These are phyloP conservation scores for Lasaia peninsularis DNA, from an alignment of 1,140 invertebrate species.

Conservation along the genomic window DNA sequence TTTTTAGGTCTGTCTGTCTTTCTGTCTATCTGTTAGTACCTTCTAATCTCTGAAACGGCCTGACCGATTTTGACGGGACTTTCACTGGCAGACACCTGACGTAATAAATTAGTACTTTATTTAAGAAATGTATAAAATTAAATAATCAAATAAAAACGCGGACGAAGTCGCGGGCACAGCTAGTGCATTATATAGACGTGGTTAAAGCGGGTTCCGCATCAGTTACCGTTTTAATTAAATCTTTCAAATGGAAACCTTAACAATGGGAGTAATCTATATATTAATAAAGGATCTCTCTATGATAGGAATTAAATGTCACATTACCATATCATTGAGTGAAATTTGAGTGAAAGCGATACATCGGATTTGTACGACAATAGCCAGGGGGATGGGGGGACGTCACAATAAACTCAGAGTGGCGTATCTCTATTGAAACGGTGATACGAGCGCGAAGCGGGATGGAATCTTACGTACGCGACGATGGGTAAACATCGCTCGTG, in stretches of 20 bases:
- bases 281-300: conserved; percentile 44
- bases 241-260: conserved; percentile 14
- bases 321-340: conserved; percentile 61
- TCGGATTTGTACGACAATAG: conserved; percentile 65
- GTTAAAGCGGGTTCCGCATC: no score
- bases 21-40: no score
- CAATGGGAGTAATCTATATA: conserved; percentile 22
- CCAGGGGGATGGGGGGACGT: conserved; percentile 29
- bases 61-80: no score
- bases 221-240: no score
- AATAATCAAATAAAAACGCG: no score
- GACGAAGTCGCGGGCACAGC: no score
- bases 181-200: no score
- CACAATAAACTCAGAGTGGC: conserved; percentile 69
- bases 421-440: conserved; percentile 75
- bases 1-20: no score
- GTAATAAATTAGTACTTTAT: no score
- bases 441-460: conserved; percentile 64
- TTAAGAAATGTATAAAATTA: no score
- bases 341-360: conserved; percentile 67
- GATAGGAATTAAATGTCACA: conserved; percentile 69
- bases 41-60: no score
- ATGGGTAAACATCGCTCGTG: conserved; percentile 61
- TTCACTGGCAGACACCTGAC: no score
- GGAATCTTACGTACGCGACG: conserved; percentile 59